These are phyloP conservation scores for Pomacea maculata DNA, from an alignment of 1,140 invertebrate genomes.

Conservation along the genomic window DNA sequence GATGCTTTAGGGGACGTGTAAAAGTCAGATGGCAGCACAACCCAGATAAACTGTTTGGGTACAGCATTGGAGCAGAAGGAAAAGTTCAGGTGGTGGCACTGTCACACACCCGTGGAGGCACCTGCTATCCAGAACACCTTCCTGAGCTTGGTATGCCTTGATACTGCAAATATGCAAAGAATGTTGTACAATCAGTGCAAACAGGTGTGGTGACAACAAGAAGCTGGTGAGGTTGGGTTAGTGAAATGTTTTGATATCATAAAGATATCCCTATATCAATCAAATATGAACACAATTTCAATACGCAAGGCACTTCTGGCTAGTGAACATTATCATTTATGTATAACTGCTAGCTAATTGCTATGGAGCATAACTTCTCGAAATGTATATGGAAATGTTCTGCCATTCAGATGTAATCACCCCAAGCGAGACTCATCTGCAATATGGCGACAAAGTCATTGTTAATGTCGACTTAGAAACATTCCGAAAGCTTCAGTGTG, in stretches of 20 bases:
- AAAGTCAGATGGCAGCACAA: slow-evolving; percentile 72
- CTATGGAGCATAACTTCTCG: too few species aligned
- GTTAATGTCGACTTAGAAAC: slow-evolving; percentile 77
- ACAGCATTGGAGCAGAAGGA: slow-evolving; percentile 81
- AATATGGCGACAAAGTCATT: slow-evolving; percentile 80
- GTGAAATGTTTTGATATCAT: too few species aligned
- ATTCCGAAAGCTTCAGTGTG: slow-evolving; percentile 81
- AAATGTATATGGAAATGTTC: too few species aligned
- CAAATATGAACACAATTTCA: too few species aligned
- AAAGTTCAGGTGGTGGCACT: slow-evolving; percentile 86
- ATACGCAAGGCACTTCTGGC: too few species aligned
- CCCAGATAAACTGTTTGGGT: slow-evolving; percentile 74
- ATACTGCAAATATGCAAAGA: too few species aligned
- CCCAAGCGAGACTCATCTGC: slow-evolving; percentile 33
- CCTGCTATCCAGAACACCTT: slow-evolving; percentile 83
- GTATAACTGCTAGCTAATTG: too few species aligned
- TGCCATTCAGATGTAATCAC: slow-evolving; percentile 38
- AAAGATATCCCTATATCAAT: too few species aligned
- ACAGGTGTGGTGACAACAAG: too few species aligned
- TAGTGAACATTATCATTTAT: too few species aligned
- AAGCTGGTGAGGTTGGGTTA: too few species aligned
- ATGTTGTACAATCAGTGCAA: too few species aligned
- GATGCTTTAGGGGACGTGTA: slow-evolving; percentile 84
- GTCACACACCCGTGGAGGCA: slow-evolving; percentile 75
- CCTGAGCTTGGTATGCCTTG: slow-evolving; percentile 74